A percentile compares a stretch with the other conserved stretches of the same genome.
phyloP scores from a whole-genome alignment of 2,888 invertebrate species.

The Thyatira batis region DNA sequence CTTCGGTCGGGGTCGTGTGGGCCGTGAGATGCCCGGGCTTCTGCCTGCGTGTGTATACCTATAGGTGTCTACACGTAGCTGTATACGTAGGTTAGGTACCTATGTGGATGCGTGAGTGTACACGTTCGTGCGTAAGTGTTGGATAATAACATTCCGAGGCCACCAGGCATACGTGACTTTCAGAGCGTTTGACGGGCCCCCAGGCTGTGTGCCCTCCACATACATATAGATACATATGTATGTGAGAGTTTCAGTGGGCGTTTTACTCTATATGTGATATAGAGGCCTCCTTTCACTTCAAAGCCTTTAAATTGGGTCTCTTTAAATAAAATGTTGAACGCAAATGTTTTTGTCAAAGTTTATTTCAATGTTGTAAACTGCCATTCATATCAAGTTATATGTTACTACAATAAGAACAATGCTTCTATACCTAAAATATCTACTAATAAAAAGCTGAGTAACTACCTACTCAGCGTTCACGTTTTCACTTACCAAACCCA shows the following conservation, averaged over 20 bases:
- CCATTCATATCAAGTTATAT: neutral
- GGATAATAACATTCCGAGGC: conserved; percentile 79
- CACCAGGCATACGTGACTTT: conserved; percentile 76
- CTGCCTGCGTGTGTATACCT: conserved; percentile 48
- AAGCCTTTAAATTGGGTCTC: conserved; percentile 78
- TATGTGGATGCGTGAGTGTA: conserved; percentile 44
- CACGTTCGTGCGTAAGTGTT: conserved; percentile 74
- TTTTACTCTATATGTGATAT: conserved; percentile 63
- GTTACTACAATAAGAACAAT: too few relatives aligned
- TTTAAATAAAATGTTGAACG: conserved; percentile 59
- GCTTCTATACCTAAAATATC: too few relatives aligned
- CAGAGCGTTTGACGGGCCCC: conserved; percentile 75
- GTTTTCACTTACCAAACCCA: neutral
- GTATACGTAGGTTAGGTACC: neutral
- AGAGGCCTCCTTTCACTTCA: conserved; percentile 61
- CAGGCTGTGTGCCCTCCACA: conserved; percentile 60
- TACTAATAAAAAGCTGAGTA: too few relatives aligned
- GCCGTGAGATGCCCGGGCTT: conserved; percentile 76
- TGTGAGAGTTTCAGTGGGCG: conserved; percentile 60
- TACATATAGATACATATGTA: conserved; percentile 39
- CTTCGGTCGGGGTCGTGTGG: conserved; percentile 80
- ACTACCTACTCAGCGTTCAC: too few relatives aligned
- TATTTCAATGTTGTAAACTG: conserved; percentile 17
- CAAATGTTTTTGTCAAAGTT: conserved; percentile 41
- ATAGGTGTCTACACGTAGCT: conserved; percentile 30